Evolutionary conservation across 2,797 vertebrate species (phyloP).

Genomic region (Ciconia nigra): DNA sequence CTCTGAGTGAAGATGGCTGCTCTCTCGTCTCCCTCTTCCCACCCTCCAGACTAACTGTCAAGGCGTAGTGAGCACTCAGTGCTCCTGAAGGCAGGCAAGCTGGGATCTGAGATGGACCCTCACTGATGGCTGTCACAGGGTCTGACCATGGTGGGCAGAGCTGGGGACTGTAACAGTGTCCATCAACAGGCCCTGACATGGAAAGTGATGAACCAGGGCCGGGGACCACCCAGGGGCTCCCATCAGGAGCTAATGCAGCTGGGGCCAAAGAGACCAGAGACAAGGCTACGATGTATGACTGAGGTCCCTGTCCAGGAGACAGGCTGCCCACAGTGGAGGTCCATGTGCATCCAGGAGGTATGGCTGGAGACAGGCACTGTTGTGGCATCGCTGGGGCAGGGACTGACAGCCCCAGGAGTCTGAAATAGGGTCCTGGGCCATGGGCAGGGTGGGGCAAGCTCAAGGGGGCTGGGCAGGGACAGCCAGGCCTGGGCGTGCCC

Average conservation of each 20-base stretch:
- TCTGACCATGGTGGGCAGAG: neutral
- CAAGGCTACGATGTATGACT: neutral
- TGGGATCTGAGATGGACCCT: neutral
- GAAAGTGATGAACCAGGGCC: neutral
- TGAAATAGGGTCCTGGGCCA: neutral
- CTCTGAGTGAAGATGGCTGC: neutral
- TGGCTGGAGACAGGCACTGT: neutral
- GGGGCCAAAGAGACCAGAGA: neutral
- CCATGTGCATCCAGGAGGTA: neutral
- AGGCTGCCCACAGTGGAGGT: neutral
- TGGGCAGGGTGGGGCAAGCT: neutral
- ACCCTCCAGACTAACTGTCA: no score
- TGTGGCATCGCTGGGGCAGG: neutral
- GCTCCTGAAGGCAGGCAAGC: neutral
- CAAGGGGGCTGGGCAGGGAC: neutral
- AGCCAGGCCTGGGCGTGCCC: neutral
- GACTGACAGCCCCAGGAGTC: rapidly evolving
- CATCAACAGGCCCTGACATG: neutral
- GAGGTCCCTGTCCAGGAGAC: neutral
- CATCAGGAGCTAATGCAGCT: neutral
- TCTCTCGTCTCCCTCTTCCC: neutral
- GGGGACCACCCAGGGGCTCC: neutral
- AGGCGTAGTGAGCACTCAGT: rapidly evolving
- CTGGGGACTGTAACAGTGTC: neutral
- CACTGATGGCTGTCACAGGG: neutral